Conservation (phyloP, 2,797 vertebrate genomes). For the Buceros bicornis region DNA sequence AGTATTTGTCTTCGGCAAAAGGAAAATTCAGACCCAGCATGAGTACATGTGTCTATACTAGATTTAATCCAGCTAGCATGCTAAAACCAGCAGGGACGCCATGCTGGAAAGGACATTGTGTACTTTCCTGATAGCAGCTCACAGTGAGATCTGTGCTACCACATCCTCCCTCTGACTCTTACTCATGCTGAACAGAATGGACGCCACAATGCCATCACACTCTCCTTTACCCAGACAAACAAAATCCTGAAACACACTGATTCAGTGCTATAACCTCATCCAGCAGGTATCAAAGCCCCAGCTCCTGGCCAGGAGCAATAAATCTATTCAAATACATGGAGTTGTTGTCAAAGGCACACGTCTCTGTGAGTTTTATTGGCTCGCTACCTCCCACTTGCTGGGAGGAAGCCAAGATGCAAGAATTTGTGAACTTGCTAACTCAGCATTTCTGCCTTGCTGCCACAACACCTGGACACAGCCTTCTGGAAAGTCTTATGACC, state of each 20-base stretch:
- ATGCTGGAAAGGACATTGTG: background rate
- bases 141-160: background rate
- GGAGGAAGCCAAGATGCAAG: background rate
- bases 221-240: background rate
- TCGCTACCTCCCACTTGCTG: background rate
- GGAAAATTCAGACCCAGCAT: background rate
- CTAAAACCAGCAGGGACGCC: background rate
- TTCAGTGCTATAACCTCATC: background rate
- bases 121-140: slow-evolving; percentile 4
- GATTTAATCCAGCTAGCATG: background rate
- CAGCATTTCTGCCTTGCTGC: background rate
- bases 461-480: rapidly evolving
- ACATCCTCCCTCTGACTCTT: background rate
- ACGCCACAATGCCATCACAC: background rate
- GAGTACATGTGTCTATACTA: background rate
- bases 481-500: background rate
- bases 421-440: background rate
- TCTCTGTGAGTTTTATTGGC: background rate
- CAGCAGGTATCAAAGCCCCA: background rate
- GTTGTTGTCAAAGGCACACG: background rate
- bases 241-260: background rate
- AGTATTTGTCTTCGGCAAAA: background rate
- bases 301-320: background rate
- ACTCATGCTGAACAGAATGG: background rate
- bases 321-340: background rate